These are phyloP conservation scores for Geotrypetes seraphini DNA, from an alignment of 2,797 vertebrate genomes.

Conservation along the genomic window DNA sequence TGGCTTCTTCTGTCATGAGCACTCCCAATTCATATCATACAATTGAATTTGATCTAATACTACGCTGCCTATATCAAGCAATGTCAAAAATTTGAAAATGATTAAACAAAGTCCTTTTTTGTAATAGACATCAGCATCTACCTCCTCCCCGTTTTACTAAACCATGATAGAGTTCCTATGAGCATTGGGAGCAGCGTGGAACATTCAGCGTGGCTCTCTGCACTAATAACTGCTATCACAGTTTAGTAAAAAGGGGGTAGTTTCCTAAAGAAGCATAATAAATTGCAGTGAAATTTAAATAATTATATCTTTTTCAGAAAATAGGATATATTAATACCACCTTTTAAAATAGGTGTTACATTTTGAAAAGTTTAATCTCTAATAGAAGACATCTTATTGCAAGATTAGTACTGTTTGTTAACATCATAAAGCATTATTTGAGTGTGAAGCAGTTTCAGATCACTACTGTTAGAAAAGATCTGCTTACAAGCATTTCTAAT, in stretches of 20 bases:
- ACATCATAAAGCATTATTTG: conserved; percentile 18
- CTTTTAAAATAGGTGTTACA: conserved; percentile 14
- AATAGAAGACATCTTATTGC: background rate
- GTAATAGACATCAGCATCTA: background rate
- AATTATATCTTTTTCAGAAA: conserved; percentile 6
- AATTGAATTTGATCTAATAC: too few species aligned
- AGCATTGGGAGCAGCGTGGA: too few species aligned
- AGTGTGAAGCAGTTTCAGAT: conserved; percentile 15
- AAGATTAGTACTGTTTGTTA: conserved; percentile 17
- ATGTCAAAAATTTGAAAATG: too few species aligned
- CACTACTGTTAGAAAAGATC: background rate
- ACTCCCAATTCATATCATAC: too few species aligned
- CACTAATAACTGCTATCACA: too few species aligned
- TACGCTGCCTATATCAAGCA: background rate
- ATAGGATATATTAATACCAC: conserved; percentile 20
- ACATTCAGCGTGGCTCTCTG: too few species aligned
- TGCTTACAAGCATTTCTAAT: background rate
- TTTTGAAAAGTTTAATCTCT: conserved; percentile 18
- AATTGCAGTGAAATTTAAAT: background rate
- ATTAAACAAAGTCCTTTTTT: too few species aligned
- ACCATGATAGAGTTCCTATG: too few species aligned
- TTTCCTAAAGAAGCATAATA: conserved; percentile 5
- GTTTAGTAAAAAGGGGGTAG: too few species aligned
- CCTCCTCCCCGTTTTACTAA: too few species aligned
- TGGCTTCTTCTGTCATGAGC: background rate